A percentile compares a stretch with the other conserved stretches of the same genome.
Evolutionary conservation across 2,888 invertebrate genomes (phyloP).

Genomic region (Tiliacea aurago): DNA sequence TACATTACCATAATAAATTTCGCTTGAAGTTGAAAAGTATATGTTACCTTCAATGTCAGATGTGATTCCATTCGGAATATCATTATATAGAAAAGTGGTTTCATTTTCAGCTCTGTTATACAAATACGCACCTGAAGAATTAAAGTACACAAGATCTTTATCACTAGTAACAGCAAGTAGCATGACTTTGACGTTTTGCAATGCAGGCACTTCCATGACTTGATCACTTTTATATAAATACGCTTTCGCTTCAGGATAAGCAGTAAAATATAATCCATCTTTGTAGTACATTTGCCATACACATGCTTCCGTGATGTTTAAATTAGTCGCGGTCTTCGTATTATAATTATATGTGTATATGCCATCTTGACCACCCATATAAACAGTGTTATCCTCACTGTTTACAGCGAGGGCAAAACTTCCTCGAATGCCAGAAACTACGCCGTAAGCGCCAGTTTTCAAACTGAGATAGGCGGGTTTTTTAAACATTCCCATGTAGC

Average conservation of each 20-base stretch:
- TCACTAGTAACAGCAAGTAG: slow-evolving; percentile 69
- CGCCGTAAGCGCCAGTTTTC: slow-evolving; percentile 72
- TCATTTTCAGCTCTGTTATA: slow-evolving; percentile 52
- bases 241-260: slow-evolving; percentile 72
- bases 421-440: slow-evolving; percentile 72
- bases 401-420: slow-evolving; percentile 81
- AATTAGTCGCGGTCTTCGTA: slow-evolving; percentile 69
- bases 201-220: slow-evolving; percentile 60
- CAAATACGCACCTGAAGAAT: slow-evolving; percentile 72
- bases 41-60: slow-evolving; percentile 69
- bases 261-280: slow-evolving; percentile 79
- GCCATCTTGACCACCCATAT: slow-evolving; percentile 79
- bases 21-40: slow-evolving; percentile 67
- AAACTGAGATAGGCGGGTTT: slow-evolving; percentile 75
- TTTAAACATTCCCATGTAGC: slow-evolving; percentile 72
- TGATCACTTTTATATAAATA: slow-evolving; percentile 65
- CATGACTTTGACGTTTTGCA: slow-evolving; percentile 64
- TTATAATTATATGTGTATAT: slow-evolving; percentile 77
- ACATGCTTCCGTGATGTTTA: slow-evolving; percentile 66
- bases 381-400: slow-evolving; percentile 70
- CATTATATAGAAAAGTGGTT: slow-evolving; percentile 49
- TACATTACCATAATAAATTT: slow-evolving; percentile 63
- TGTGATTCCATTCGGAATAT: slow-evolving; percentile 65
- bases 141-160: slow-evolving; percentile 66
- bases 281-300: slow-evolving; percentile 84